Evolutionary conservation across 1,140 invertebrate species (phyloP), one percentile per base, ranked within the genome.

Genomic region (Hesperophylax magnus): DNA sequence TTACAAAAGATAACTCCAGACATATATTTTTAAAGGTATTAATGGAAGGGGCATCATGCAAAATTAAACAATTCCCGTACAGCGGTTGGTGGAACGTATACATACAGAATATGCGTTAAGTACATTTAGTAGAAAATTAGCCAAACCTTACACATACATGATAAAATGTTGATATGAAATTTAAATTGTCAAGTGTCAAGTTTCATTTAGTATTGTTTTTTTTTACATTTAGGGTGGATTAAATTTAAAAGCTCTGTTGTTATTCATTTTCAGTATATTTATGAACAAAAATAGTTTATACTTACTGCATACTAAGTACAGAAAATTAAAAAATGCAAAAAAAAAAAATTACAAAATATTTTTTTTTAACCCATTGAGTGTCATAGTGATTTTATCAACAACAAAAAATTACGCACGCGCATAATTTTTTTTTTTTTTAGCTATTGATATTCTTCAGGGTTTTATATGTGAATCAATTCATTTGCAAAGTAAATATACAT

Each of bases 151-250:
- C 39, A 3, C 8, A 75, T 75, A 58, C 15, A 53, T 60, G 75
- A 77, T 60, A 63, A 77, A 47, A 56, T n/a, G 52, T 77, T 77
- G 75, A 77, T 77, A 77, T 77, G 75, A 77, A 61, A 61, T 63
- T 77, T 20, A 77, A 77, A 77, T 77, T 77, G 75, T 77, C 75
- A 77, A 77, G 67, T 61, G 75, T 77, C 4, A 20, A 22, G 15
- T 75, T 75, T 53, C 52, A 52, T 22, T 72, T 31, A 67, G 39
- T 24, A 22, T 34, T 8, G 5, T 67, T 39, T 67, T 39, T 67
- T 67, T 67, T 52, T 52, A 72, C 34, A 72, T 72, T 72, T 52
- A 18, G 24, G 18, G 14, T 17, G 24, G 47, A 53, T 72, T 72
- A 72, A 52, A n/a, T 9, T 72, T 72, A 72, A 18, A 75, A 75